Evolutionary conservation across 2,888 invertebrate genomes (phyloP), one percentile per base, ranked within the genome.

Genomic region (Incurvaria masculella): DNA sequence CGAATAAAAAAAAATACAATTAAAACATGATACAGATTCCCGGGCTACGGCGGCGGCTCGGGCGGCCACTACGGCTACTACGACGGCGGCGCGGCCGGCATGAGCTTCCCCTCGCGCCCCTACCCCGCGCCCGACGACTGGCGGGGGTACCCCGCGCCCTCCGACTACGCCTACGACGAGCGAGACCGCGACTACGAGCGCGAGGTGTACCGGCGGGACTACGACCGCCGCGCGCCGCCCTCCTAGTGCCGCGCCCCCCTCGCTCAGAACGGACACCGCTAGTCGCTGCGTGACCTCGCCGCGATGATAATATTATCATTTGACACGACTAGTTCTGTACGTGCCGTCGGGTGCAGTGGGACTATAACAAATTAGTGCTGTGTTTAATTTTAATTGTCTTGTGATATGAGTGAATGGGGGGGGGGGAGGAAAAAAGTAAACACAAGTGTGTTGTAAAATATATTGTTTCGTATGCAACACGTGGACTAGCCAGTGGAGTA

Each of bases 211-310:
- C 59, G 85, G 49, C 68, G 85, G 51, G 86, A 86, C 58, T 85
- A 85, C 57, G 86, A 86, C 59, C 73, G 85, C 51, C 79, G 85
- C 55, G 84, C 84, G 51, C 83, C 84, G 33, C 83, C 84, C 18
- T 80, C 83, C 48, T 76, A 70, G 50, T 65, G 55, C 52, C 49
- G 5, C 14, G 14, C 33, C 33, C 33, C 23, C 23, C 23, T 10
- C 23, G 23, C 10, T 23, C 23, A 10, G 10, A 23, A 10, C 10
- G 23, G 23, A 23, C 23, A 23, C 23, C 23, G 4, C 10, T 4
- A 23, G 10, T 23, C 23, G 23, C 4, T 23, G 23, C 23, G 23
- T 23, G 23, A 10, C 23, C 23, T 23, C 23, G 23, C 23, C 10
- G 23, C 10, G n/a, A n/a, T n/a, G n/a, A n/a, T 6, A 23, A 23